Conservation (phyloP, 2,797 vertebrate species). For the Darevskia mixta region DNA sequence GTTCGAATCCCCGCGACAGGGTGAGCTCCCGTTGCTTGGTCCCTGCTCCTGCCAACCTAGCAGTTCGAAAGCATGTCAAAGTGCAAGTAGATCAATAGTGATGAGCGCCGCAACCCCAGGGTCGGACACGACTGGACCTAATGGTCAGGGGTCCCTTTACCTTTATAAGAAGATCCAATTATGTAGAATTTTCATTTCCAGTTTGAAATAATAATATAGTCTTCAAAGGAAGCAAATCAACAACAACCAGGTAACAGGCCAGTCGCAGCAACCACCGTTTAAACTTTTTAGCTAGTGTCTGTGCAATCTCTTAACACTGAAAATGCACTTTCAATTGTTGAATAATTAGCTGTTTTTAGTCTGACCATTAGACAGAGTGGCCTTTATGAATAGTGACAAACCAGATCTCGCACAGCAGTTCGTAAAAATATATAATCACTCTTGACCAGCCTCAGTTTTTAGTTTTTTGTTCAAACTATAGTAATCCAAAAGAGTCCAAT, state of each 20-base stretch:
- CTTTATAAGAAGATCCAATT: background rate
- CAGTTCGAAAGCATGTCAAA: no score
- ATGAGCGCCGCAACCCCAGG: no score
- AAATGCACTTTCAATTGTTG: background rate
- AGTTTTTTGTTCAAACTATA: background rate
- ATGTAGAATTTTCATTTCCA: background rate
- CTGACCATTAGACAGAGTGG: background rate
- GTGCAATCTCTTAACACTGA: background rate
- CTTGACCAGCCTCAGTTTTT: background rate
- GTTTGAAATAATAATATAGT: background rate
- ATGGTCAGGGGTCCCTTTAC: no score
- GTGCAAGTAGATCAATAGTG: no score
- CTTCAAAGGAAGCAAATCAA: background rate
- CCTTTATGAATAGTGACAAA: background rate
- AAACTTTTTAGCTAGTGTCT: background rate
- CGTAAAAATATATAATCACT: background rate
- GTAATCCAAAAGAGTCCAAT: background rate
- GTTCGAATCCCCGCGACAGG: no score
- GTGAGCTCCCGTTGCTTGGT: no score
- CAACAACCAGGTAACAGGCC: background rate
- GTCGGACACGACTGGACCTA: no score
- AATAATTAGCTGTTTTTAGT: background rate
- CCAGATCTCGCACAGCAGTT: background rate
- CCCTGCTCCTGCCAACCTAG: no score
- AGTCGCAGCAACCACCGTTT: background rate